Base-by-base conservation (phyloP, 2,113 vertebrate genomes). In the Phasianus colchicus region DNA sequence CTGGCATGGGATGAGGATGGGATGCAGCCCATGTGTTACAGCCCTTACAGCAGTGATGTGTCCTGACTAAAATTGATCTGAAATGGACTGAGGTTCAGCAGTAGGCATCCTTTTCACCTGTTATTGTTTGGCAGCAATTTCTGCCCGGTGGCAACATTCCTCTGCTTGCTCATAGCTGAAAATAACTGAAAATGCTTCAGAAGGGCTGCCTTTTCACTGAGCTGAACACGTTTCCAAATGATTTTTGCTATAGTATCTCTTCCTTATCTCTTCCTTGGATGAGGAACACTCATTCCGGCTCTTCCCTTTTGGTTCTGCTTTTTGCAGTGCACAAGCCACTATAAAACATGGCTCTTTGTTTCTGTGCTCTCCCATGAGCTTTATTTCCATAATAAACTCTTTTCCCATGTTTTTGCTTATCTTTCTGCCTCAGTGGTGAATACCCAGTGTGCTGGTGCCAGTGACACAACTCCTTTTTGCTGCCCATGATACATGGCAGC, bases 391-490 rank as follows among this genome's bases (percentile, higher is more conserved):
- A 91, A 95, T 90, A 66, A 85, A 92, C 72, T 91, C 57, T 83
- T 74, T 78, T 17, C 78, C 75, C 84, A 91, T 0, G 2, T 64
- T 67, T 91, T 90, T 81, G 65, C 69, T 88, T 81, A 78, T 92
- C 92, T 89, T 95, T 91, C 94, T 93, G 88, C 88, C 93, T 95
- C 85, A 7, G 75, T 95, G 95, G 92, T 91, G 95, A 82, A 85
- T 85, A 60, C 84, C 64, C 72, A 91, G 84, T 29, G 25, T 8
- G 7, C 27, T 27, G 71, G 69, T 70, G 89, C 84, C 66, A 58
- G 58, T 65, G 66, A 89, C 82, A 67, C 1, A 43, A 88, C 55
- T 47, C 50, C 38, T 71, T 86, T 89, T 77, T 15, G 0, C n/a
- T 93, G 61, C 38, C 72, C 47, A 32, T 5, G 66, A 58, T 87